A percentile compares a stretch with the other conserved stretches of the same genome.
Evolutionary conservation across 2,888 invertebrate genomes (phyloP).

Genomic region (Tenthredo livida): DNA sequence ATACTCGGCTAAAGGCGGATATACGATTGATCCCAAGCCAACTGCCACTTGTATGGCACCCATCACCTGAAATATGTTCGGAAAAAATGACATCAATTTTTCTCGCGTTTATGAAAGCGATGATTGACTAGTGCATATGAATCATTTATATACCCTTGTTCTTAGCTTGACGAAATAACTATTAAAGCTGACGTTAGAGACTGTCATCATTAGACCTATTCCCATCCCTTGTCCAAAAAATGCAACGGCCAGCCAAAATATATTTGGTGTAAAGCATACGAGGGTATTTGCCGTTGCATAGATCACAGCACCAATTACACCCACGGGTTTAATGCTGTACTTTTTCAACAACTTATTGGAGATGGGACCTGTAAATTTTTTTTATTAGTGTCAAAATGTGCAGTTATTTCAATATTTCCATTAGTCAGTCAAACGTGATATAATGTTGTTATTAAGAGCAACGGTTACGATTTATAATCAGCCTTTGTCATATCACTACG

Average conservation of each 20-base stretch:
- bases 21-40: slow-evolving; percentile 84
- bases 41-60: slow-evolving; percentile 87
- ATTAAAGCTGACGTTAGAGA: slow-evolving; percentile 87
- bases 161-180: slow-evolving; percentile 86
- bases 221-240: slow-evolving; percentile 83
- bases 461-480: background rate
- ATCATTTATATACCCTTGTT: slow-evolving; percentile 77
- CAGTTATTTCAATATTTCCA: background rate
- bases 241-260: slow-evolving; percentile 83
- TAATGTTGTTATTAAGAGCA: background rate
- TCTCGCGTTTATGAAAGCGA: background rate
- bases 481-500: background rate
- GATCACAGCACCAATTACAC: slow-evolving; percentile 83
- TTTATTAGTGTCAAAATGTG: background rate
- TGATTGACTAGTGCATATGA: background rate
- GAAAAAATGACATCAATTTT: slow-evolving; percentile 71
- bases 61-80: slow-evolving; percentile 81
- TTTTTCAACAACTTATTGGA: slow-evolving; percentile 85
- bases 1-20: slow-evolving; percentile 83
- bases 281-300: slow-evolving; percentile 83
- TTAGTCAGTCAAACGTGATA: background rate
- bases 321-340: slow-evolving; percentile 84
- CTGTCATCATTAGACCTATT: slow-evolving; percentile 87
- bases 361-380: slow-evolving; percentile 81
- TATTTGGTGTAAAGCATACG: slow-evolving; percentile 83